Evolutionary conservation across 2,797 vertebrate species (phyloP), one percentile per base, ranked within the genome.

Genomic region (Melopsittacus undulatus): DNA sequence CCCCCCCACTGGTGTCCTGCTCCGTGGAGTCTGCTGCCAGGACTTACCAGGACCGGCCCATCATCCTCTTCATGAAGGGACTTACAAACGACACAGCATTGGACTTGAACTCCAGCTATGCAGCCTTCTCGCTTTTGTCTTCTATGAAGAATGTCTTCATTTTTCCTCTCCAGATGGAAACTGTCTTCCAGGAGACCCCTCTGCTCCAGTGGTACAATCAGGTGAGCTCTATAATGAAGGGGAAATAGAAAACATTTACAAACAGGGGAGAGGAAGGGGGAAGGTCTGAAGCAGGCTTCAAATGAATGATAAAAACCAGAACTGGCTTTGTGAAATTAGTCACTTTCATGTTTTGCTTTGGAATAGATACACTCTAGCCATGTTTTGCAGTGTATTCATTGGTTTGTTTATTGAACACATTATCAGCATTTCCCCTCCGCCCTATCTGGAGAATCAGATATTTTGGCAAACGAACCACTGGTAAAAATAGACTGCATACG

Each of bases 1-100:
- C 97, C 0, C 66, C 97, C 10, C 91, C 97, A 0, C 85, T 98
- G 80, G 97, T 98, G 67, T 97, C 97, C 16, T 98, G 98, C 48
- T 97, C 98, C 0, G 96, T 98, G 79, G 98, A 98, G 61, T 98
- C 98, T 10, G 98, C 98, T 2, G 97, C 98, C 73, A 96, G 95
- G 73, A 96, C 96, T 22, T 98, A 98, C 43, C 94, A 85, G 4
- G 90, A 97, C 40, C 89, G 96, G 14, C 95, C 97, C 0, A 15
- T 98, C 87, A 90, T 90, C 38, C 97, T 98, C 62, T 97, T 98
- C 49, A 96, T 98, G 97, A 98, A 97, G 75, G 97, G 98, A 3
- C 95, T 98, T 84, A 84, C 42, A 0, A 96, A 91, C 0, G 68
- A 90, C 30, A 94, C 77, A 0, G 87, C 70, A 7, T 14, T 83